Evolutionary conservation across 1,140 invertebrate genomes (phyloP), one percentile per base, ranked within the genome.

Genomic region (Calliopsis andreniformis): DNA sequence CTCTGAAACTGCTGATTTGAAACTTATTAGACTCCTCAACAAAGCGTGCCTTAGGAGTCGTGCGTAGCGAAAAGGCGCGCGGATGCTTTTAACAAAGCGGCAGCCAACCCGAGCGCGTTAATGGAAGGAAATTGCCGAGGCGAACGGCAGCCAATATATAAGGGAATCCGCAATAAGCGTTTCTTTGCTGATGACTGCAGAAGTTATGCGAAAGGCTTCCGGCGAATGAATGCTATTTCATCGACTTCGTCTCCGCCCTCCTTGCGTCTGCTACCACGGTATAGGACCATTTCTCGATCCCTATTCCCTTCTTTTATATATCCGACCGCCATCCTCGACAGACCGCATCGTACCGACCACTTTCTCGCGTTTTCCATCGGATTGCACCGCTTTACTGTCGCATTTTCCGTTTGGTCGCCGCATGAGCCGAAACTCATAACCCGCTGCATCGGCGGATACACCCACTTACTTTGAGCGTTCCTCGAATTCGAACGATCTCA

Each of bases 181-280:
- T 80, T 76, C 68, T 67, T 67, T 67, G 58, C 76, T 56, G 80
- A 83, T 83, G 62, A 84, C 56, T 79, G 62, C 56, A 63, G 77
- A 84, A 84, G 68, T 84, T 83, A 76, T 77, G 82, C 45, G 68
- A 76, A 42, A 72, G 64, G 42, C 77, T 83, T 84, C 53, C 77
- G 72, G 58, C n/a, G 77, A 84, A 80, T 69, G 72, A 83, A 83
- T 66, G 56, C 63, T 64, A 83, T 84, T 83, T 80, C 77, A 73
- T 53, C 49, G 45, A 47, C 55, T 64, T 20, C 66, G 30, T 53
- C 58, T 32, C 20, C 14, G 10, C 18, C 14, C 28, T 39, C 20
- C 14, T 20, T 16, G 4, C 10, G 8, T 42, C 56, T 25, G 18
- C 25, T 35, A 10, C 39, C 28, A 55, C 35, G 62, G 25, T 59